Base-by-base conservation (phyloP, 2,888 invertebrate genomes). In the Prosapia bicincta region DNA sequence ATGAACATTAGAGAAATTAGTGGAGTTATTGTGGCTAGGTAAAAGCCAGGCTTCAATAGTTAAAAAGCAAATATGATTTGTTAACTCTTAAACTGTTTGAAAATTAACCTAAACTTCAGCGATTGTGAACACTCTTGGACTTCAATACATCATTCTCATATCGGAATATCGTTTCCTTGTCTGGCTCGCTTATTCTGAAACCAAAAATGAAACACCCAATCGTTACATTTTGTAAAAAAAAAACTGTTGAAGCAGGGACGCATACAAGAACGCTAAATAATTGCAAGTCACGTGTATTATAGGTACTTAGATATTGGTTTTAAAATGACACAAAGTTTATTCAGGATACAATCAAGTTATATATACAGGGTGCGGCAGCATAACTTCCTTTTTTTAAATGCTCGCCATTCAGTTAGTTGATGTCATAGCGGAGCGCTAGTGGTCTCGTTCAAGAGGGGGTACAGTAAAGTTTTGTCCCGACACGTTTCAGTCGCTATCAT, bases 61-160 rank as follows among this genome's bases (percentile, higher is more conserved):
- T 38, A 38, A 54, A 54, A 54, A 54, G 54, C 54, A 54, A 54
- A 54, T 54, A 5, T 20, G 20, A 6, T 54, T 54, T 20, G 54
- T 54, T 54, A 54, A 20, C 13, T n/a, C 13, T 54, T 20, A 20
- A n/a, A 54, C 3, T 54, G n/a, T 54, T 54, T 9, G 3, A 20
- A 54, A n/a, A 54, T 20, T 20, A 54, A 54, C 54, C 54, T 54
- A 54, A 54, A 54, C 20, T 9, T 54, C 54, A 54, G 54, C 54
- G 54, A 54, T 54, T 54, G 85, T 98, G 97, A 83, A 98, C 96
- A 89, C 95, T 95, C 91, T 96, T 97, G 86, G 97, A 95, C 89
- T 94, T 98, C 82, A 98, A 89, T 83, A 96, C 92, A 85, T 98
- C 98, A 85, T 99, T 97, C 86, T 99, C 99, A 86, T 94, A 96